A percentile compares a stretch with the other conserved stretches of the same genome.
These are phyloP conservation scores for Aradus depressus DNA, from an alignment of 2,888 invertebrate genomes.

Conservation along the genomic window DNA sequence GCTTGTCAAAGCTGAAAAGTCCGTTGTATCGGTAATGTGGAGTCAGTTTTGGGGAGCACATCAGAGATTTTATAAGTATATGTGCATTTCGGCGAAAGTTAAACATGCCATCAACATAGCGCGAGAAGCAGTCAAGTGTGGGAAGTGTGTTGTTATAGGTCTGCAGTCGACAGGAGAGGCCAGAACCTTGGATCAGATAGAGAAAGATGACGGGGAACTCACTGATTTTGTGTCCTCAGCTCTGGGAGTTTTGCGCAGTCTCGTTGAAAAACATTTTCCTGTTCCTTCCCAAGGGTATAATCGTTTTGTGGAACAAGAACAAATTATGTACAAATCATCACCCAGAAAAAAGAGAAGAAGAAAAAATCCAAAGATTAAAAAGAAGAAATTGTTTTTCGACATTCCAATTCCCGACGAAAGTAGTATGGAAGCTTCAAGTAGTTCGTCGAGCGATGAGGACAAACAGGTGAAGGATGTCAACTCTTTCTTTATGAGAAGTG, in stretches of 20 bases:
- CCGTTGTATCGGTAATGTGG: conserved; percentile 77
- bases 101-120: conserved; percentile 43
- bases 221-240: conserved; percentile 50
- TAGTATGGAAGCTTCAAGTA: conserved; percentile 3
- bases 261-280: conserved; percentile 98
- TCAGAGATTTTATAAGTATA: conserved; percentile 96
- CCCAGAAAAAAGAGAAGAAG: conserved; percentile 8
- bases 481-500: not conserved
- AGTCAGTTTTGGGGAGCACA: conserved; percentile 99
- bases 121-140: conserved; percentile 36
- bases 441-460: not conserved
- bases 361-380: not conserved
- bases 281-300: conserved; percentile 82
- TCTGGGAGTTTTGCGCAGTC: conserved; percentile 80
- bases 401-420: conserved; percentile 9
- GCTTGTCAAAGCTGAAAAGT: conserved; percentile 82
- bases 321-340: not conserved
- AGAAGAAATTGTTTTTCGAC: conserved; percentile 1
- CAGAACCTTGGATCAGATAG: conserved; percentile 48
- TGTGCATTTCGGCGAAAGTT: conserved; percentile 96
- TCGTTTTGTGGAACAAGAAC: conserved; percentile 52
- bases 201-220: conserved; percentile 49
- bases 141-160: conserved; percentile 54
- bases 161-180: conserved; percentile 56
- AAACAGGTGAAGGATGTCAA: not conserved